These are phyloP conservation scores for Lepus oiostolus DNA, from an alignment of 2,797 vertebrate genomes.

Conservation along the genomic window DNA sequence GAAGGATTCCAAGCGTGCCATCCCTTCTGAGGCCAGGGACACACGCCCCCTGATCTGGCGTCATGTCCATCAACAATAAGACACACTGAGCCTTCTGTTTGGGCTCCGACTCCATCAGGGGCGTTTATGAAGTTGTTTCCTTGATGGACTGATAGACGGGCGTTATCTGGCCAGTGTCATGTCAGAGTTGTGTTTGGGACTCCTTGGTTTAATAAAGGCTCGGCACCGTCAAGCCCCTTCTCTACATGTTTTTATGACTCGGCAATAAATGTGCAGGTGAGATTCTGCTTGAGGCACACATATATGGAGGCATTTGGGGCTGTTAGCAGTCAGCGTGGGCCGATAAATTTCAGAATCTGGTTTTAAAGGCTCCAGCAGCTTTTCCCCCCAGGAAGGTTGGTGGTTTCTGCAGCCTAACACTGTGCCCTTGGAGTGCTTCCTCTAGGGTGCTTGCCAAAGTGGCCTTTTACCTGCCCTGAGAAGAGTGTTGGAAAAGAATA, in stretches of 20 bases:
- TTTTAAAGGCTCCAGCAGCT: conserved; percentile 55
- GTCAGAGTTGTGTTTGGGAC: neutral
- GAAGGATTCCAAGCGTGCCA: neutral
- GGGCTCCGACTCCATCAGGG: conserved; percentile 33
- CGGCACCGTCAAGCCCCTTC: conserved; percentile 14
- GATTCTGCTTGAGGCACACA: conserved; percentile 20
- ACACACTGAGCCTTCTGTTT: neutral
- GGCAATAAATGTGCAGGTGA: conserved; percentile 69
- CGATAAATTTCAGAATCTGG: conserved; percentile 69
- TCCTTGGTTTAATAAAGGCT: conserved; percentile 54
- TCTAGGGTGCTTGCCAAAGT: too few species aligned
- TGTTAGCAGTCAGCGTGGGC: conserved; percentile 69
- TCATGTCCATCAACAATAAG: conserved; percentile 54
- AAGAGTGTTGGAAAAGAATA: neutral
- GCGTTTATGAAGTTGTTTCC: neutral
- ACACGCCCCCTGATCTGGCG: neutral
- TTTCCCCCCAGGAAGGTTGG: conserved; percentile 10
- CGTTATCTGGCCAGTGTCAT: neutral
- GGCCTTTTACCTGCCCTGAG: neutral
- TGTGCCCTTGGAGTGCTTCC: neutral
- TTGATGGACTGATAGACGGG: conserved; percentile 48
- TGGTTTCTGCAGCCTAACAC: conserved; percentile 3
- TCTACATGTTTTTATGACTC: conserved; percentile 69
- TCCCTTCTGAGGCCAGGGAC: neutral
- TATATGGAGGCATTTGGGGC: conserved; percentile 59